Evolutionary conservation across 2,797 vertebrate genomes (phyloP).

Genomic region (Syngnathus rostellatus): DNA sequence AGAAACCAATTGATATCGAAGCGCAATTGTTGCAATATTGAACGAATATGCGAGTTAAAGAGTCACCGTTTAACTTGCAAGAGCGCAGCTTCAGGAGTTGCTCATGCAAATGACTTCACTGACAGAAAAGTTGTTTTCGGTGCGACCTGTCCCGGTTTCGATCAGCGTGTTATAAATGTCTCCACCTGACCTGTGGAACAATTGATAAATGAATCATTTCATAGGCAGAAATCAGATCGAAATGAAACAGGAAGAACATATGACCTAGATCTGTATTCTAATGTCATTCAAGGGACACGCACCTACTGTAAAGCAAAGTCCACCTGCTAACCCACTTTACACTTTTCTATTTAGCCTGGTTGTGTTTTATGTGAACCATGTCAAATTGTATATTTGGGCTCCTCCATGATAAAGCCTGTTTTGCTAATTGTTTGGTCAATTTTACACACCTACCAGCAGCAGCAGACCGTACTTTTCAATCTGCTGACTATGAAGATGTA

Average conservation of each 20-base stretch:
- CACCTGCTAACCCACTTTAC: constrained; percentile 5
- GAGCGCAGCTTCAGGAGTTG: not conserved
- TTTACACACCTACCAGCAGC: constrained; percentile 29
- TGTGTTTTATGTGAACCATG: constrained; percentile 15
- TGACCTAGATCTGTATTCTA: constrained; percentile 23
- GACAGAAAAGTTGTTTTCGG: not conserved
- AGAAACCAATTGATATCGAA: not conserved
- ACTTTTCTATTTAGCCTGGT: constrained; percentile 5
- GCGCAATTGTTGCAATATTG: not conserved
- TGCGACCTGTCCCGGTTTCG: not conserved
- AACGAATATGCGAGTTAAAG: not conserved
- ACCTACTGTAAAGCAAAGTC: not conserved
- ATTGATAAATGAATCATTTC: not conserved
- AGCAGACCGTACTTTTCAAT: constrained; percentile 18
- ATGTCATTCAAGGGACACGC: constrained; percentile 5
- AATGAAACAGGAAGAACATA: constrained; percentile 18
- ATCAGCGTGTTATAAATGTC: not conserved
- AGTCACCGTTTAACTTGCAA: not conserved
- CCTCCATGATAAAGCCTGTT: constrained; percentile 21
- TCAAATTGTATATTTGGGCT: constrained; percentile 15
- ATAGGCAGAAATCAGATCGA: not conserved
- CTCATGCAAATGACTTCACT: not conserved
- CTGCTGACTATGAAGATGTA: constrained; percentile 14
- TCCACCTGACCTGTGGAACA: constrained; percentile 1
- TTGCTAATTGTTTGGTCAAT: constrained; percentile 12